Evolutionary conservation across 2,113 vertebrate genomes (phyloP).

Genomic region (Anguilla japonica): DNA sequence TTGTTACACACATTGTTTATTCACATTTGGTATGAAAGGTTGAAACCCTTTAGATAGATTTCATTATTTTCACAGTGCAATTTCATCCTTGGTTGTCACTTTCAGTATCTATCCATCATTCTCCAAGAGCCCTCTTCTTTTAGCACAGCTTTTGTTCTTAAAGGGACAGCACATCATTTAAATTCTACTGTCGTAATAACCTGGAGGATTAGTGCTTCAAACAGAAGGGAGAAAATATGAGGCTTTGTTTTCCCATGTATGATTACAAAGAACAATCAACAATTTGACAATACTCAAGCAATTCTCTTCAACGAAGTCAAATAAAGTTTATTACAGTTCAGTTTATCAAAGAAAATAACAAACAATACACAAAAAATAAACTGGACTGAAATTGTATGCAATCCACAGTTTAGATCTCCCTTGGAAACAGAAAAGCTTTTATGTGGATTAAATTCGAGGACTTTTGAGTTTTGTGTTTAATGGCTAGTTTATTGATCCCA

Average conservation of each 20-base stretch:
- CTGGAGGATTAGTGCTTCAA: too few relatives aligned
- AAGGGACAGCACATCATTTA: not conserved
- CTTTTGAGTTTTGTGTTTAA: not conserved
- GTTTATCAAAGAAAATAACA: too few relatives aligned
- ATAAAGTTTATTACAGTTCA: not conserved
- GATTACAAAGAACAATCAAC: too few relatives aligned
- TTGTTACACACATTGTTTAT: too few relatives aligned
- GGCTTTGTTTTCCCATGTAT: too few relatives aligned
- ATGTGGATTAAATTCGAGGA: conserved; percentile 9
- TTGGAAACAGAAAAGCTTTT: conserved; percentile 5
- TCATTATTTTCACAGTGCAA: not conserved
- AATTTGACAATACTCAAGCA: not conserved
- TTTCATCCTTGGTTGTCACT: not conserved
- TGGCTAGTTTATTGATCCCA: conserved; percentile 12
- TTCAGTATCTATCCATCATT: not conserved
- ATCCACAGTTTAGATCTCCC: not conserved
- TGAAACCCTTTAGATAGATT: not conserved
- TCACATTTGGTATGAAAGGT: not conserved
- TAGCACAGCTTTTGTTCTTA: not conserved
- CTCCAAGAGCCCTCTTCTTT: not conserved
- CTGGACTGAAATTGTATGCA: not conserved
- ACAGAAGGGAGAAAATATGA: not conserved
- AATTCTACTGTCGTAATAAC: not conserved
- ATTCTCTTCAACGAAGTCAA: not conserved
- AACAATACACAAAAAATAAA: too few relatives aligned